These are phyloP conservation scores for Chymomyza caudatula DNA, from an alignment of 2,888 invertebrate species.

Conservation along the genomic window DNA sequence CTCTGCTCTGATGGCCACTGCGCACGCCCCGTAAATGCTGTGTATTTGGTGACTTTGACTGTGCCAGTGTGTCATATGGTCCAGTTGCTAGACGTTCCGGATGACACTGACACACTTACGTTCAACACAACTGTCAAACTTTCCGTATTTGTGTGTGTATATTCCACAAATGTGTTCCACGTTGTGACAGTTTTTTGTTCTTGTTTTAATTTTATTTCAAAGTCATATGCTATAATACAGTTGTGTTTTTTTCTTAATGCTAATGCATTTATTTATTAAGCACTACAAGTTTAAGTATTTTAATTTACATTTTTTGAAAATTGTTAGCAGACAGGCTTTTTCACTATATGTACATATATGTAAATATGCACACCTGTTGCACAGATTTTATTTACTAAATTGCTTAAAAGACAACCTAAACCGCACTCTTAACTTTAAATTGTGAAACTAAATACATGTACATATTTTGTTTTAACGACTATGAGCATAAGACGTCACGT, in stretches of 20 bases:
- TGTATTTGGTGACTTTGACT: slow-evolving; percentile 1
- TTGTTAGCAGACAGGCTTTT: background rate
- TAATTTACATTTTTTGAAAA: background rate
- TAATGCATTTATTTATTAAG: background rate
- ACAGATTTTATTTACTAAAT: background rate
- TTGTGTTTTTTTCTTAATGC: background rate
- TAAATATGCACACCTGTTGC: background rate
- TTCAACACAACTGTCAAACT: background rate
- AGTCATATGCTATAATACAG: background rate
- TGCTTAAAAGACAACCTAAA: background rate
- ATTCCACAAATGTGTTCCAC: too few relatives aligned
- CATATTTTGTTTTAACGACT: background rate
- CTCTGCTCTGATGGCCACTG: slow-evolving; percentile 14
- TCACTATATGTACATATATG: background rate
- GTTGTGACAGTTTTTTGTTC: too few relatives aligned
- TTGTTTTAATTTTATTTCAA: background rate
- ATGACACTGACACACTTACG: background rate
- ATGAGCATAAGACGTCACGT: background rate
- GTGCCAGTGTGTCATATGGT: slow-evolving; percentile 3
- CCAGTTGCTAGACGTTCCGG: background rate
- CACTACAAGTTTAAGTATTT: background rate
- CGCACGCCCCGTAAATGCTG: slow-evolving; percentile 1
- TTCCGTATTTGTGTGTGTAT: slow-evolving; percentile 5
- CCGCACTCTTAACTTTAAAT: background rate
- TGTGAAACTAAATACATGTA: background rate